Evolutionary conservation across 1,140 invertebrate genomes (phyloP), one percentile per base, ranked within the genome.

Genomic region (Spodoptera frugiperda): DNA sequence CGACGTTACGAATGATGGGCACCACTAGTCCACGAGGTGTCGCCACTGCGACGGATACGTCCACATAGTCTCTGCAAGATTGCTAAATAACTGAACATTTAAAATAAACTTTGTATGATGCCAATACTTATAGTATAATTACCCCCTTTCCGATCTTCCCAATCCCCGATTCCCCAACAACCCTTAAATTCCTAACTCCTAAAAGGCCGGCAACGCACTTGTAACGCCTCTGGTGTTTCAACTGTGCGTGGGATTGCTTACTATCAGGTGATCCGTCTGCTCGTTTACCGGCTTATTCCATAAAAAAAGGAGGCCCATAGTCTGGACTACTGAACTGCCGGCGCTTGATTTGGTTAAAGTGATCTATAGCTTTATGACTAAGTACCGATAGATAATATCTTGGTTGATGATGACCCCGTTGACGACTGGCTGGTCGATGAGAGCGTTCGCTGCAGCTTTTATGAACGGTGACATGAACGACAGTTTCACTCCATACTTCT

Each of bases 401-500:
- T 94, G 95, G 30, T 97, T 98, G 84, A 99, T 98, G 86, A 99
- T 99, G 39, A 99, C 98, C 57, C 98, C 99, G 95, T 99, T 99
- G 9, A 99, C 97, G n/a, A 98, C 97, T 0, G 99, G 99, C 91
- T 99, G 98, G 89, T 99, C 98, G 91, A 97, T 96, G 1, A 99
- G 95, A 57, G 99, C 99, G 92, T 98, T 99, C 5, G 98, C 97
- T 57, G 98, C 95, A 3, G 99, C 99, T 92, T 98, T 98, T 9
- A 99, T 96, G 92, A 99, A 99, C 25, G 98, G 98, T 6, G 99
- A 99, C 99, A 99, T 99, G 88, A 99, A 99, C 54, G 99, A 99
- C 44, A 99, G 94, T 91, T 99, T 99, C 19, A 99, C 95, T 33
- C 98, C 98, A 84, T 98, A 98, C 86, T 98, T 98, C 92, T 99